phyloP scores from a whole-genome alignment of 2,888 invertebrate genomes.

The Polyommatus icarus region DNA sequence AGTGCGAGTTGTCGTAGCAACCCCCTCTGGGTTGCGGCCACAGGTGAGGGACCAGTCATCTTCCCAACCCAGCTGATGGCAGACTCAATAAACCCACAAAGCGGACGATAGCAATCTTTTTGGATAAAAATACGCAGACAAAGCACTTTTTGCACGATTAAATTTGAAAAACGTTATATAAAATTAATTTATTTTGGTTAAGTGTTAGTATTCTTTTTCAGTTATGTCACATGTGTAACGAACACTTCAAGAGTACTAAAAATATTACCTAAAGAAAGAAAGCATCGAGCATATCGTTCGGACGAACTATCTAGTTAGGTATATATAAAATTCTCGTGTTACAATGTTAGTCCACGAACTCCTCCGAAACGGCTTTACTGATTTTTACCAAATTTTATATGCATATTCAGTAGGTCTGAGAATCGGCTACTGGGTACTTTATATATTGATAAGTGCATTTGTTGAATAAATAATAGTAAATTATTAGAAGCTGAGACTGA shows the following conservation, averaged over 20 bases:
- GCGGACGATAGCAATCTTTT: background rate
- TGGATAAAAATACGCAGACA: background rate
- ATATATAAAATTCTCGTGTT: no score
- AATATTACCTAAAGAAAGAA: background rate
- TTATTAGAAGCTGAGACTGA: no score
- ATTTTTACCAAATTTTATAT: no score
- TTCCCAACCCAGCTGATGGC: background rate
- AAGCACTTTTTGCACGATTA: background rate
- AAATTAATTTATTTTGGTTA: background rate
- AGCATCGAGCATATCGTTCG: background rate
- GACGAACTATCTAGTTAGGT: no score
- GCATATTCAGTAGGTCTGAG: no score
- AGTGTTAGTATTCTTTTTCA: no score
- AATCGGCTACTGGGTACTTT: no score
- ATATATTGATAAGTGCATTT: no score
- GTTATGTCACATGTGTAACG: background rate
- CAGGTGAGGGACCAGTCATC: constrained; percentile 5
- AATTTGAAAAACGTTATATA: background rate
- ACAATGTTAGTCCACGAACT: no score
- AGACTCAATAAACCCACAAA: background rate
- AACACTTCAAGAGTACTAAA: background rate
- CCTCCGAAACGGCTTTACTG: no score
- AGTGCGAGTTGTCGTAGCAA: constrained; percentile 16
- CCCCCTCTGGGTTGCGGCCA: background rate
- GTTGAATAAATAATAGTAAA: no score